These are phyloP conservation scores for Euschistus heros DNA, from an alignment of 1,140 invertebrate genomes.

Conservation along the genomic window DNA sequence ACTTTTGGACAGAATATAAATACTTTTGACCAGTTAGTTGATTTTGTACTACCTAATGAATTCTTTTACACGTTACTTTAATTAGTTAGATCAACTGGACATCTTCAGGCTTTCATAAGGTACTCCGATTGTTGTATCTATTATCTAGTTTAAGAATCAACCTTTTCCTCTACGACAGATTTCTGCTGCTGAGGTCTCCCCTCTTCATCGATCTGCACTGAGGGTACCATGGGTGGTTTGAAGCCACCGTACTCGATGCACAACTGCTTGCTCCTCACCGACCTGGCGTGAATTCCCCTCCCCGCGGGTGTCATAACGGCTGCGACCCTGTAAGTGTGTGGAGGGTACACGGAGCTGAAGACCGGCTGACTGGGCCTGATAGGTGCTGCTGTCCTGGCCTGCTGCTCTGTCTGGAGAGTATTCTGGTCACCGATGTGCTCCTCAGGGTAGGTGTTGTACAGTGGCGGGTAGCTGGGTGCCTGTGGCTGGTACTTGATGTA, in stretches of 20 bases:
- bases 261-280: slow-evolving; percentile 33
- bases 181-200: slow-evolving; percentile 11
- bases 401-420: neutral
- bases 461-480: neutral
- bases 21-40: too few relatives aligned
- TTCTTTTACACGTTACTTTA: too few relatives aligned
- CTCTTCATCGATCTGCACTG: slow-evolving; percentile 62
- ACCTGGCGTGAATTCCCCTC: slow-evolving; percentile 14
- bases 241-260: slow-evolving; percentile 66
- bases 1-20: too few relatives aligned
- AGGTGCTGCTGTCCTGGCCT: neutral
- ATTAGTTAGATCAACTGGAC: too few relatives aligned
- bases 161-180: slow-evolving; percentile 15
- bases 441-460: neutral
- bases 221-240: slow-evolving; percentile 65
- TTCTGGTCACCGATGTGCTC: neutral
- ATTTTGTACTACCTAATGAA: too few relatives aligned
- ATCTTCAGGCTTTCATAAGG: too few relatives aligned
- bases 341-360: slow-evolving; percentile 29
- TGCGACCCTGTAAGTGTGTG: slow-evolving; percentile 25
- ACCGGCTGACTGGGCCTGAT: slow-evolving; percentile 29
- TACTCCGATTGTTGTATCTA: too few relatives aligned
- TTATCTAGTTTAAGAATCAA: neutral
- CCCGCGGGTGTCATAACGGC: slow-evolving; percentile 17
- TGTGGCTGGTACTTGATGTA: slow-evolving; percentile 5